Base-by-base conservation (phyloP, 2,113 vertebrate species). In the Odocoileus virginianus region DNA sequence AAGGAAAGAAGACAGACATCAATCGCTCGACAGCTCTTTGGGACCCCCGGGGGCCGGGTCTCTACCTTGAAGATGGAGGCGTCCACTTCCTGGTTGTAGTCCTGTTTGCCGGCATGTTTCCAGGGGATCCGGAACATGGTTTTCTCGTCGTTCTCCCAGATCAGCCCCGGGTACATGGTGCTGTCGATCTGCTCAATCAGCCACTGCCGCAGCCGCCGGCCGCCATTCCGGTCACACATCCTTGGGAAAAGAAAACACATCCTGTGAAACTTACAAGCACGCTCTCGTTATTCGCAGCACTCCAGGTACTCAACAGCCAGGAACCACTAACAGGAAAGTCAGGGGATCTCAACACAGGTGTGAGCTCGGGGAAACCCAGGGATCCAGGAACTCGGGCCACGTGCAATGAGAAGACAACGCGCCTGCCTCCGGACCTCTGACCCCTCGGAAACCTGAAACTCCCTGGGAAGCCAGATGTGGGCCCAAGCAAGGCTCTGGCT, bases 101-200 rank as follows among this genome's bases (percentile, higher is more conserved):
- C 99, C 98, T 99, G 99, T 94, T 99, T 99, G 5, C 99, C 99
- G 0, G 99, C 99, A 0, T 99, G 99, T 94, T 99, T 99, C 99
- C 99, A 99, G 0, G 99, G 99, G 98, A 99, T 99, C n/a, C 99
- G 99, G 98, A 99, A 99, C 99, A 99, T 99, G 47, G 98, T 99
- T 94, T 99, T 99, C 83, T 98, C 99, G 0, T 99, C 99, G 1
- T 99, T 99, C 84, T 99, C 99, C 99, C 99, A 99, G 78, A 99
- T 98, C 64, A 99, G 99, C 0, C 99, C 99, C 0, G 99, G 98
- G 97, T 99, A 99, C 92, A 99, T 98, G 17, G 79, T 98, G 2
- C 99, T 99, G 96, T 99, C 99, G 0, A 99, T 99, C 98, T 99
- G 99, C 97, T 99, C 99, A 0, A 99, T 99, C 90, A 99, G 99